These are phyloP conservation scores for Mormyrus iriodes DNA, from an alignment of 2,113 vertebrate species.

Conservation along the genomic window DNA sequence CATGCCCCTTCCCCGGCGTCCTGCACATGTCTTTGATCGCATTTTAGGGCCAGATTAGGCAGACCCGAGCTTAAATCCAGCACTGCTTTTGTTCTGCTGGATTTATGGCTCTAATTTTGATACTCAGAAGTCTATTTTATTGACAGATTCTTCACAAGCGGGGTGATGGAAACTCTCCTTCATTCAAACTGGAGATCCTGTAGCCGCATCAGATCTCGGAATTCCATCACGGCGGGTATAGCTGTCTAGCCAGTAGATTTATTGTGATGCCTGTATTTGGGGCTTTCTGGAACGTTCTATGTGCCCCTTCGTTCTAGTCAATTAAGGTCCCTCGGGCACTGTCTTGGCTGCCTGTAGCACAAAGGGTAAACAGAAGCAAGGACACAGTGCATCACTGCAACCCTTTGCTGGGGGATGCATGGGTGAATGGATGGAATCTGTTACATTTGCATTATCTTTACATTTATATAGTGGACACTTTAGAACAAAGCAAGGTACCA, in stretches of 20 bases:
- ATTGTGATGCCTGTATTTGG: not conserved
- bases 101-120: not conserved
- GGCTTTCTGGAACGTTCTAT: not conserved
- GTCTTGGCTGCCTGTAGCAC: not conserved
- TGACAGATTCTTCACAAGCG: not conserved
- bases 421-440: not conserved
- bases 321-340: not conserved
- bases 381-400: not conserved
- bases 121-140: not conserved
- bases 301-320: not conserved
- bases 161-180: not conserved
- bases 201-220: not conserved
- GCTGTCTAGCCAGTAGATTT: not conserved
- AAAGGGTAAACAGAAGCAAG: not conserved
- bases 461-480: not conserved
- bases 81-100: not conserved
- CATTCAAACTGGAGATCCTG: not conserved
- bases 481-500: not conserved
- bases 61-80: not conserved
- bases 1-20: not conserved
- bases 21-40: not conserved
- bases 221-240: not conserved
- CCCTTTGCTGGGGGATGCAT: not conserved
- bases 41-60: not conserved
- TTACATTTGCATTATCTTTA: not conserved